A percentile compares a stretch with the other conserved stretches of the same genome.
Conservation (phyloP, 2,888 invertebrate genomes). For the Tetanocera ferruginea region DNA sequence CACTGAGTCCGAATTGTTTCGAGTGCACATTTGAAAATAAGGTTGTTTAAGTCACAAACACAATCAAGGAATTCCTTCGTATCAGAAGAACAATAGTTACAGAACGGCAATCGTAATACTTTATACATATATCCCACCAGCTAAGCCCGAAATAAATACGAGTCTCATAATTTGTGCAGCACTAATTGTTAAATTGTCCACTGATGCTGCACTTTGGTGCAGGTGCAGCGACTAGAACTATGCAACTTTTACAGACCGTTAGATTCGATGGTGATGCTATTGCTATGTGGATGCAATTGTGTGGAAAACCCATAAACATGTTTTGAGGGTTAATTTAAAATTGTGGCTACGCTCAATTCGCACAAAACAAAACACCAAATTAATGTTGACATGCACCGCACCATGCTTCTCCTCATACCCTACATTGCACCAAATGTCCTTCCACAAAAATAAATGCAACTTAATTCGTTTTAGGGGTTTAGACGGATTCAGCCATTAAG, state of each 20-base stretch:
- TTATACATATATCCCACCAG: not conserved
- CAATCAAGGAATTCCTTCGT: no score
- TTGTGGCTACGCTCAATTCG: constrained; percentile 60
- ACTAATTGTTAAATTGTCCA: constrained; percentile 39
- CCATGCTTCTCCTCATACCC: not conserved
- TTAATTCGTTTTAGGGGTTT: not conserved
- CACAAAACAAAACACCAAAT: constrained; percentile 65
- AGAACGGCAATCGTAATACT: no score
- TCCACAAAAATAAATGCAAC: constrained; percentile 3
- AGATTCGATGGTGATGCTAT: constrained; percentile 46
- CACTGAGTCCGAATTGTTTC: no score
- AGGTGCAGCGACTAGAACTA: constrained; percentile 38
- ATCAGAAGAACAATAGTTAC: no score
- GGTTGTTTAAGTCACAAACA: no score
- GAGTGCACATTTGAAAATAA: no score
- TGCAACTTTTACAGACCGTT: constrained; percentile 25
- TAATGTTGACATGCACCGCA: constrained; percentile 60
- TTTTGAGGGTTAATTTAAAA: constrained; percentile 66
- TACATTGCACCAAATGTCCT: not conserved
- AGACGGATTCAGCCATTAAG: not conserved
- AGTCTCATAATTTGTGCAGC: constrained; percentile 21
- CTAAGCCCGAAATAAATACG: not conserved
- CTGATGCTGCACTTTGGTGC: not conserved
- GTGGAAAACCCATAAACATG: constrained; percentile 67
- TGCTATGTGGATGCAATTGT: constrained; percentile 60